Conservation (phyloP, 2,797 vertebrate species). For the Gobio occitaniae region DNA sequence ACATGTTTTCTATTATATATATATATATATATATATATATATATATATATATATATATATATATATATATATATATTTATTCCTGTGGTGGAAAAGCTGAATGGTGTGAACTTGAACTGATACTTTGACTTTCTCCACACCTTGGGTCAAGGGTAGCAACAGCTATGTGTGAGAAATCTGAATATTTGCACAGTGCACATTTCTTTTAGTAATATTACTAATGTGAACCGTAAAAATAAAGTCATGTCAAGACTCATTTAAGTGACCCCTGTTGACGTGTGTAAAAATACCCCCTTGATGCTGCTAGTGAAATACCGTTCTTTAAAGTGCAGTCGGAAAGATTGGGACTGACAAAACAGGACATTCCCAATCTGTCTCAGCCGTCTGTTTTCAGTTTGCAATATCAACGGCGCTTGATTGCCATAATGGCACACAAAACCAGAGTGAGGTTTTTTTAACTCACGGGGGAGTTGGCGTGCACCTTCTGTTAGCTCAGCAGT, state of each 20-base stretch:
- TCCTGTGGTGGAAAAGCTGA: neutral
- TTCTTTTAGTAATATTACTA: constrained; percentile 10
- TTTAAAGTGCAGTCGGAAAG: constrained; percentile 53
- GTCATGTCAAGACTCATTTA: constrained; percentile 26
- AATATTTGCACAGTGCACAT: neutral
- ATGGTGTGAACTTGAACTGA: neutral
- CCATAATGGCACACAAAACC: constrained; percentile 71
- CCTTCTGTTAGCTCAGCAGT: constrained; percentile 68
- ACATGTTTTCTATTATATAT: neutral
- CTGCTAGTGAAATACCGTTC: constrained; percentile 12
- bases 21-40: too few relatives aligned
- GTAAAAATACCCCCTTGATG: neutral
- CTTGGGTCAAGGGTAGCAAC: neutral
- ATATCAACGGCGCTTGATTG: constrained; percentile 76
- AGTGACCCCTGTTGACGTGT: neutral
- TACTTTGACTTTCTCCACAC: neutral
- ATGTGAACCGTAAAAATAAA: constrained; percentile 35
- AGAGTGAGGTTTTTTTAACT: constrained; percentile 64
- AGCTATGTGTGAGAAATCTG: neutral
- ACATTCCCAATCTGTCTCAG: constrained; percentile 78
- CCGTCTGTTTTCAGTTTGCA: constrained; percentile 79
- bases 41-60: too few relatives aligned
- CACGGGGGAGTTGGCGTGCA: constrained; percentile 71
- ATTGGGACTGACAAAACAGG: constrained; percentile 79
- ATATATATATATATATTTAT: too few relatives aligned